Percentiles rank a stretch among this genome's conserved stretches.
Evolutionary conservation across 2,888 invertebrate species (phyloP).

Genomic region (Lymantria monacha): DNA sequence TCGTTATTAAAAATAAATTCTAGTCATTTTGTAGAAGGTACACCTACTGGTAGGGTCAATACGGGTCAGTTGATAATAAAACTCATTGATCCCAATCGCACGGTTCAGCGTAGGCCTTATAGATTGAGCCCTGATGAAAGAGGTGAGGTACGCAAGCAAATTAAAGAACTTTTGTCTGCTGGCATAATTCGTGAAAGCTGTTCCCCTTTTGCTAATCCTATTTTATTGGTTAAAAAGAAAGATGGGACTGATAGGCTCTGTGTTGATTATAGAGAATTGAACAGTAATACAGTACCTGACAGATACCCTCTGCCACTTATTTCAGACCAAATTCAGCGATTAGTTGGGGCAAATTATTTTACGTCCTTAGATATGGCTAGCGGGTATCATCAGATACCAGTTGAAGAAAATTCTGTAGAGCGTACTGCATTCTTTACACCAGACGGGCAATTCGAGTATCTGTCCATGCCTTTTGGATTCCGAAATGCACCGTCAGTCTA

Average conservation of each 20-base stretch:
- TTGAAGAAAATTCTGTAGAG: background rate
- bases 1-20: background rate
- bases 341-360: background rate
- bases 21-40: background rate
- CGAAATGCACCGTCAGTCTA: slow-evolving; percentile 16
- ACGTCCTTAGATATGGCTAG: background rate
- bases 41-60: too few species aligned
- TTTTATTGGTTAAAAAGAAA: slow-evolving; percentile 1
- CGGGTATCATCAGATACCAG: slow-evolving; percentile 3
- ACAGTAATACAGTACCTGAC: slow-evolving; percentile 1
- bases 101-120: background rate
- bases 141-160: background rate
- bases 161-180: background rate
- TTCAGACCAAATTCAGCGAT: background rate
- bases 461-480: slow-evolving; percentile 17
- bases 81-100: background rate
- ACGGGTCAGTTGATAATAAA: too few species aligned
- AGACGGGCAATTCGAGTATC: slow-evolving; percentile 11
- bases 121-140: background rate
- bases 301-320: background rate
- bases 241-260: background rate
- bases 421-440: slow-evolving; percentile 4
- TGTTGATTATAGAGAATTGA: slow-evolving; percentile 1
- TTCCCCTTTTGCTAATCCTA: slow-evolving; percentile 3
- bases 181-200: background rate